Base-by-base conservation (phyloP, 1,140 invertebrate species). In the Brachystomella parvula region DNA sequence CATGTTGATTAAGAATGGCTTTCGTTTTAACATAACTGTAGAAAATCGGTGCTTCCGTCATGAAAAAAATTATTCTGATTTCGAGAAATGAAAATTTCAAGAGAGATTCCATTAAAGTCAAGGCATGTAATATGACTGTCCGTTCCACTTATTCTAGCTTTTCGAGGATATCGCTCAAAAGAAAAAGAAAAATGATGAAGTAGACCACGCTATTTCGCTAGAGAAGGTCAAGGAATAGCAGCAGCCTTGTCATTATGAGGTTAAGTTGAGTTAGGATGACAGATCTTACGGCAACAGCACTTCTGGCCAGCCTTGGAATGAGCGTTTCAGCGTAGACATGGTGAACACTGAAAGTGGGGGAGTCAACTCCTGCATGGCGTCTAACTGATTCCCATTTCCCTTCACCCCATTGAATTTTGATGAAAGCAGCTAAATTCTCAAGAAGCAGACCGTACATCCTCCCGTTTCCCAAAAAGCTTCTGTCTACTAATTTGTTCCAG, bases 381-480 rank as follows among this genome's bases (percentile, higher is more conserved):
- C 92, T 79, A 35, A 90, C 92, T 78, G 88, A 86, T 75, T 89
- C 89, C 94, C 93, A 96, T 75, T 86, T 84, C 33, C 94, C 90
- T 75, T 96, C 92, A 0, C 94, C 94, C 78, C 95, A 96, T 2
- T 85, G 86, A 71, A 87, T 83, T 63, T 89, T 87, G 69, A 97
- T 89, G 79, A 89, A 96, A 76, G 93, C 90, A 66, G 89, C 86
- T 78, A 97, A 84, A 75, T 95, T 94, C 78, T 97, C 92, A 70
- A 97, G 77, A 32, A 97, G 83, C 72, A 97, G 81, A 29, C 95
- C 95, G 81, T 98, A 98, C 93, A 97, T 96, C 44, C 47, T 77
- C 30, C n/a, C n/a, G n/a, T n/a, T n/a, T n/a, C n/a, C n/a, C n/a
- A n/a, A n/a, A 67, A 60, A 19, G 28, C n/a, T n/a, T 47, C 44